Conservation (phyloP, 2,888 invertebrate species). For the Cephus rjabovi region DNA sequence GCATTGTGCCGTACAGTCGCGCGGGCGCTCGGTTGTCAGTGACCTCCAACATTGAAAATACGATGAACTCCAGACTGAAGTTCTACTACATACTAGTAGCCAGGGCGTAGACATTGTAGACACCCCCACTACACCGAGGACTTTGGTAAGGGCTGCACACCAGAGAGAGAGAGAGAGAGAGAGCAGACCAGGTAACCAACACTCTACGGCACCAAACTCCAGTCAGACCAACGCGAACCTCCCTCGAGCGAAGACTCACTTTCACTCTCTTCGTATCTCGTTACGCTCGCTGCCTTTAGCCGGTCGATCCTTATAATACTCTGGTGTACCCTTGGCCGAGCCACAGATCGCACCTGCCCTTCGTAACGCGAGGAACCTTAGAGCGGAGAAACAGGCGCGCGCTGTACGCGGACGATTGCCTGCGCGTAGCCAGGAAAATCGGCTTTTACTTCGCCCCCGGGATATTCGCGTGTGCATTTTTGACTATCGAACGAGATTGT, state of each 20-base stretch:
- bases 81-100: slow-evolving; percentile 69
- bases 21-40: slow-evolving; percentile 77
- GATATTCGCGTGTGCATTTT: neutral
- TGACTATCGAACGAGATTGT: too few species aligned
- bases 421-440: neutral
- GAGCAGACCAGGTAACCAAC: slow-evolving; percentile 57
- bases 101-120: slow-evolving; percentile 68
- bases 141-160: slow-evolving; percentile 58
- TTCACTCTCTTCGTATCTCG: slow-evolving; percentile 56
- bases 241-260: slow-evolving; percentile 66
- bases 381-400: neutral
- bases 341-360: slow-evolving; percentile 47
- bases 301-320: slow-evolving; percentile 36
- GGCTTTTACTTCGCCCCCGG: neutral
- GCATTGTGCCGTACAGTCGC: slow-evolving; percentile 61
- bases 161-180: slow-evolving; percentile 19
- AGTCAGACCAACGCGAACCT: slow-evolving; percentile 66
- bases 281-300: slow-evolving; percentile 10
- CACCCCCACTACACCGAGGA: slow-evolving; percentile 29
- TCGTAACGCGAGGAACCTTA: slow-evolving; percentile 32
- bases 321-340: slow-evolving; percentile 31
- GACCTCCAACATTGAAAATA: slow-evolving; percentile 86
- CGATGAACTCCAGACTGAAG: slow-evolving; percentile 75
- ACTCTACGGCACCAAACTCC: slow-evolving; percentile 58
- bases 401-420: neutral